Evolutionary conservation across 2,113 vertebrate genomes (phyloP), one percentile per base, ranked within the genome.

Genomic region (Acanthochromis polyacanthus): DNA sequence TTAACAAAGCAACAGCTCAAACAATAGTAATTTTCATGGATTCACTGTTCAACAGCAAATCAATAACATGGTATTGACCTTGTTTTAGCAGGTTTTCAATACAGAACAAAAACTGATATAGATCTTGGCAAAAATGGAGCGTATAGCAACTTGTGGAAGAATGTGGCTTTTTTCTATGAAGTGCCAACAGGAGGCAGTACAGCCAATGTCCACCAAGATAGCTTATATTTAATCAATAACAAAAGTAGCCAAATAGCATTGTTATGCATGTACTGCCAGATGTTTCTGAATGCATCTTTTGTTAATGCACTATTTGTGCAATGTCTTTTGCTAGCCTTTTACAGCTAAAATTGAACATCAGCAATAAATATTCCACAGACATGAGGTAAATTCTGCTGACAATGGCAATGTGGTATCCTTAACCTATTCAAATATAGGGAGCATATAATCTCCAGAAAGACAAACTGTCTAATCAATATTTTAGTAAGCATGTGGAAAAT

Each of bases 181-280:
- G n/a, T 74, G 36, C 50, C 43, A 76, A 28, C 15, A 80, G 40
- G 40, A 55, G 32, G 50, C 46, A 57, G 25, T n/a, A 50, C 14
- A 69, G n/a, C 12, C 25, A 59, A 71, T 14, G 22, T 53, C 50
- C 10, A 70, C 8, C 51, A 36, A 71, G 43, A 23, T 55, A 59
- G 4, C 14, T 23, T 62, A 1, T 38, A 32, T 22, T 22, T 51
- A 16, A 25, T 12, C 1, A 66, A 62, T 56, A n/a, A 46, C 46
- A 0, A 25, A 28, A 36, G 10, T 53, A 62, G 19, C 25, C 12
- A 61, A 25, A 67, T 45, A 1, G 57, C 61, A 32, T 17, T 45
- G 3, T 32, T 40, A 2, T 9, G 1, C 6, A 22, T 45, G 12
- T 10, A 9, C 30, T 58, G 62, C 3, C 6, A 60, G 9, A 32